Percentiles rank a stretch among this genome's conserved stretches.
phyloP scores from a whole-genome alignment of 2,888 invertebrate genomes.

The Timema podura region DNA sequence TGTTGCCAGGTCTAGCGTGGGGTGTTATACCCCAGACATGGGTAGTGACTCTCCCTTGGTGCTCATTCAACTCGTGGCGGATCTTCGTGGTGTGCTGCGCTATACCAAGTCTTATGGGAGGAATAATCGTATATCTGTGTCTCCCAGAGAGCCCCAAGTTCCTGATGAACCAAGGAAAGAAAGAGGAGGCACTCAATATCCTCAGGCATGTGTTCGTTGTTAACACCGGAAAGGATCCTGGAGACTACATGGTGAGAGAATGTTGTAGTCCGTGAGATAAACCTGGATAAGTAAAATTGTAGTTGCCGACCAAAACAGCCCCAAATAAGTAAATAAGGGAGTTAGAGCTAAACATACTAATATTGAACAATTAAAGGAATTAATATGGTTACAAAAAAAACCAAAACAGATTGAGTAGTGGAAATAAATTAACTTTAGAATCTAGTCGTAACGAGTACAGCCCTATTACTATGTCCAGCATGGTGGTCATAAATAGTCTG shows the following conservation, averaged over 20 bases:
- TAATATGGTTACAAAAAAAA: too few species aligned
- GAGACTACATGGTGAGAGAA: slow-evolving; percentile 27
- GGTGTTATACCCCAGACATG: slow-evolving; percentile 42
- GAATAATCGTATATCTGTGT: slow-evolving; percentile 36
- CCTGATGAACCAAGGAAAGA: slow-evolving; percentile 38
- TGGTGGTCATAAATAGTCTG: too few species aligned
- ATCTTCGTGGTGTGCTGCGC: slow-evolving; percentile 42
- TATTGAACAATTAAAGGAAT: too few species aligned
- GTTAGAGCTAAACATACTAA: too few species aligned
- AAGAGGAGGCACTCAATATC: slow-evolving; percentile 38
- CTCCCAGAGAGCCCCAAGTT: slow-evolving; percentile 45
- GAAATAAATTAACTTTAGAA: too few species aligned
- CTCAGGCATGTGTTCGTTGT: slow-evolving; percentile 37
- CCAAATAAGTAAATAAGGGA: too few species aligned
- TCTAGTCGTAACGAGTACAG: too few species aligned
- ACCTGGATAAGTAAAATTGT: too few species aligned
- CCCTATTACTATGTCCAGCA: too few species aligned
- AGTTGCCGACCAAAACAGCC: too few species aligned
- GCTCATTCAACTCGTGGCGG: slow-evolving; percentile 49
- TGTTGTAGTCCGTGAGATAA: too few species aligned
- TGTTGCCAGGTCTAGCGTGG: slow-evolving; percentile 39
- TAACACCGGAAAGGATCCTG: slow-evolving; percentile 20
- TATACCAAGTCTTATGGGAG: slow-evolving; percentile 40
- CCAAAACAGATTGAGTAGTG: too few species aligned
- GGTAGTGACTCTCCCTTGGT: slow-evolving; percentile 40